A percentile compares a stretch with the other conserved stretches of the same genome.
Evolutionary conservation across 1,140 invertebrate genomes (phyloP).

Genomic region (Cylas formicarius): DNA sequence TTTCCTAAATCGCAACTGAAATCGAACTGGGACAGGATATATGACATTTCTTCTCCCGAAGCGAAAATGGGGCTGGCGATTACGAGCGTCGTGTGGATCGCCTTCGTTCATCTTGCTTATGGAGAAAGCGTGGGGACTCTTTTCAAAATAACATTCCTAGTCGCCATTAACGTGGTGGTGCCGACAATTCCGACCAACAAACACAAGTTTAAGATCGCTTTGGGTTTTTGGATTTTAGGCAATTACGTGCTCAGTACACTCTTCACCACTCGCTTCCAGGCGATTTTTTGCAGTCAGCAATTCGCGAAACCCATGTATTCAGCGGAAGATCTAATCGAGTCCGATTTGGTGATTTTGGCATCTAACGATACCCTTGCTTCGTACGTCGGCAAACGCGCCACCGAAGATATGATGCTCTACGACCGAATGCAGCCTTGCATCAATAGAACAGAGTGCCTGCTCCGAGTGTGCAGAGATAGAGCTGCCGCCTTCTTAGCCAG

Average conservation of each 20-base stretch:
- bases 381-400: neutral
- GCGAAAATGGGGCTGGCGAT: neutral
- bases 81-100: neutral
- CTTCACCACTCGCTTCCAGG: neutral
- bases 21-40: neutral
- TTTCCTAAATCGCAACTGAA: no score
- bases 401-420: no score
- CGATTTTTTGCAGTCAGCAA: neutral
- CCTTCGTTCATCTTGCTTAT: neutral
- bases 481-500: no score
- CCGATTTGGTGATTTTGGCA: neutral
- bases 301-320: neutral
- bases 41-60: neutral
- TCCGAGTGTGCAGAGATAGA: no score
- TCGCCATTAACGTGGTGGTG: neutral
- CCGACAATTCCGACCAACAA: neutral
- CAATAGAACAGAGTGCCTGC: neutral
- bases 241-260: neutral
- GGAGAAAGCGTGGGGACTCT: neutral
- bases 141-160: neutral
- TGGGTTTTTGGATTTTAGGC: slow-evolving; percentile 2
- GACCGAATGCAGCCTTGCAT: neutral
- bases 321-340: neutral
- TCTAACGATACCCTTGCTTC: neutral
- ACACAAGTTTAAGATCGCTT: slow-evolving; percentile 3